Evolutionary conservation across 2,797 vertebrate species (phyloP).

Genomic region (Characodon lateralis): DNA sequence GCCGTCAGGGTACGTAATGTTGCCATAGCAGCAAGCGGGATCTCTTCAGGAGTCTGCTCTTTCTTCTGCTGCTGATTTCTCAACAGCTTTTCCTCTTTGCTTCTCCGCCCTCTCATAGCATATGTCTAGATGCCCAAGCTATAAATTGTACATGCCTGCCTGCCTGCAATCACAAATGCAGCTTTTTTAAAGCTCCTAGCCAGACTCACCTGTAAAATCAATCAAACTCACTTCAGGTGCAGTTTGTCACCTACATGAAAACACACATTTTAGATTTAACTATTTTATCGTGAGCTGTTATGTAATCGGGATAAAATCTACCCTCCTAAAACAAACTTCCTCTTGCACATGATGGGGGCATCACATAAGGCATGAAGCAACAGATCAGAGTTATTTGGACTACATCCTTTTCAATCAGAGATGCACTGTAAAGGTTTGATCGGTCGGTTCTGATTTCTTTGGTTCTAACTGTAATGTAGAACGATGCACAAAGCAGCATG

Average conservation of each 20-base stretch:
- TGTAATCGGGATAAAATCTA: background rate
- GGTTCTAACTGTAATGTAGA: no score
- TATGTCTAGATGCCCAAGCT: slow-evolving; percentile 51
- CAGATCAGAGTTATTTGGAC: background rate
- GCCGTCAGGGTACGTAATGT: slow-evolving; percentile 56
- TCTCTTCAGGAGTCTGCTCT: slow-evolving; percentile 67
- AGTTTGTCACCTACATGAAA: no score
- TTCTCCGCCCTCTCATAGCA: slow-evolving; percentile 26
- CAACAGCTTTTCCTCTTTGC: slow-evolving; percentile 42
- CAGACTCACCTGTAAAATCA: no score
- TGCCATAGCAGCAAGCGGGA: slow-evolving; percentile 76
- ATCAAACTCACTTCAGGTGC: background rate
- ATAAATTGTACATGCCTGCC: slow-evolving; percentile 38
- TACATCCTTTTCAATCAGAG: no score
- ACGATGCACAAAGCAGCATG: no score
- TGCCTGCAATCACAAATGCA: background rate
- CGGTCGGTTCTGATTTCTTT: no score
- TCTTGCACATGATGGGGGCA: background rate
- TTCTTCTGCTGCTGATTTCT: slow-evolving; percentile 58
- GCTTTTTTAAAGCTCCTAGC: no score
- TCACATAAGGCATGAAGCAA: background rate
- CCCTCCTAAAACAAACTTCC: background rate
- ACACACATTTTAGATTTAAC: background rate
- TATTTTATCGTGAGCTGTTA: background rate
- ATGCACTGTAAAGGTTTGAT: no score